Evolutionary conservation across 2,797 vertebrate species (phyloP).

Genomic region (Gambusia yucatana): DNA sequence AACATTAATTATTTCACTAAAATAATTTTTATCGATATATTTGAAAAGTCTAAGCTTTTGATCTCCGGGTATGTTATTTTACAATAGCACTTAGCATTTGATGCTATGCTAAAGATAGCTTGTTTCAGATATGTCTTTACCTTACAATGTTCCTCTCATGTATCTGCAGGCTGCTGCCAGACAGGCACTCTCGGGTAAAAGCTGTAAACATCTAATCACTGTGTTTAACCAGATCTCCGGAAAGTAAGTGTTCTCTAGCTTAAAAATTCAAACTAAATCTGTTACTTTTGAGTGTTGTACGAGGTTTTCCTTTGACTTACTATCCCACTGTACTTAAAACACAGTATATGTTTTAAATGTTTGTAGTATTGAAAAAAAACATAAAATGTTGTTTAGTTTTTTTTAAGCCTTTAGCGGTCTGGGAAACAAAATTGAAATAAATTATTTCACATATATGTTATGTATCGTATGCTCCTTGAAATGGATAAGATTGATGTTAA

Average conservation of each 20-base stretch:
- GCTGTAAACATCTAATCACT: conserved; percentile 85
- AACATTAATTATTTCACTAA: rapidly evolving
- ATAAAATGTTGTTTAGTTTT: neutral
- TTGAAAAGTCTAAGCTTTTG: rapidly evolving
- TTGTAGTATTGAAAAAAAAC: neutral
- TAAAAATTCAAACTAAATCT: neutral
- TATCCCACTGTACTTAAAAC: neutral
- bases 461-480: neutral
- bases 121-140: neutral
- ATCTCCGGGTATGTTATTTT: neutral
- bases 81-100: conserved; percentile 20
- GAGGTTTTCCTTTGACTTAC: neutral
- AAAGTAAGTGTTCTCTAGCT: conserved; percentile 81
- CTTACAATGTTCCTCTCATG: conserved; percentile 18
- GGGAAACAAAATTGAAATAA: no score
- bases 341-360: neutral
- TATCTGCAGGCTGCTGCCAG: conserved; percentile 86
- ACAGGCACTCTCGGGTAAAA: conserved; percentile 84
- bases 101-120: conserved; percentile 50
- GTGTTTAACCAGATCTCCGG: conserved; percentile 90
- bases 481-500: neutral
- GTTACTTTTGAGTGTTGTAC: neutral
- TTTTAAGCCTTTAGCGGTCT: no score
- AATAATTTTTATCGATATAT: rapidly evolving
- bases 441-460: no score